Conservation (phyloP, 2,888 invertebrate species). For the Heliconius hortense region DNA sequence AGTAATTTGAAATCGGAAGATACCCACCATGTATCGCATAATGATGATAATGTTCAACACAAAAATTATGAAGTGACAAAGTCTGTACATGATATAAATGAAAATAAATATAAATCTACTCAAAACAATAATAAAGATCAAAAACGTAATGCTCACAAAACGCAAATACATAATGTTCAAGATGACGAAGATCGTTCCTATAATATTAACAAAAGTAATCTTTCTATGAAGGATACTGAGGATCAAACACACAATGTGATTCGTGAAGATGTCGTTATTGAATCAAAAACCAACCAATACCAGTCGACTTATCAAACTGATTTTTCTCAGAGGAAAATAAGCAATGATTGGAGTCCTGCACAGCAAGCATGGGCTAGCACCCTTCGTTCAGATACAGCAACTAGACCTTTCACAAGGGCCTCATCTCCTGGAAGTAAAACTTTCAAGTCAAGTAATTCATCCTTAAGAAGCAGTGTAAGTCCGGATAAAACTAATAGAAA, state of each 20-base stretch:
- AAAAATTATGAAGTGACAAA: slow-evolving; percentile 28
- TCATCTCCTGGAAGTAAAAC: slow-evolving; percentile 81
- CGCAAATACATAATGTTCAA: not conserved
- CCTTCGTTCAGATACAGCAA: slow-evolving; percentile 84
- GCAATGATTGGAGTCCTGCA: slow-evolving; percentile 85
- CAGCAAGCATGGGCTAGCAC: slow-evolving; percentile 90
- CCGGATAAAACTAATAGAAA: slow-evolving; percentile 69
- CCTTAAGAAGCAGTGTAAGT: slow-evolving; percentile 79
- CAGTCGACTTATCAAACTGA: slow-evolving; percentile 84
- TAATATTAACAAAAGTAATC: slow-evolving; percentile 18
- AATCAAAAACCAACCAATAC: slow-evolving; percentile 73
- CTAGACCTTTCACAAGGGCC: slow-evolving; percentile 75
- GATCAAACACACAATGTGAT: slow-evolving; percentile 53
- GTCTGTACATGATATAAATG: not conserved
- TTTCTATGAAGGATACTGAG: slow-evolving; percentile 46
- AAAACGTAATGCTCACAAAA: not conserved
- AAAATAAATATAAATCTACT: not conserved
- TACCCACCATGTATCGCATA: slow-evolving; percentile 44
- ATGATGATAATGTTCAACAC: slow-evolving; percentile 38
- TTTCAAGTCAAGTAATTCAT: slow-evolving; percentile 77
- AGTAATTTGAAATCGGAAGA: slow-evolving; percentile 48
- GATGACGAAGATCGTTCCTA: slow-evolving; percentile 1
- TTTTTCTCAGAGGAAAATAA: slow-evolving; percentile 81
- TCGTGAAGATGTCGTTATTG: slow-evolving; percentile 54
- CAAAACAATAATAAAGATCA: not conserved